Conservation (phyloP, 30 jellyfish, hydroid and myxozoan genomes). For the Aurelia sp. region DNA sequence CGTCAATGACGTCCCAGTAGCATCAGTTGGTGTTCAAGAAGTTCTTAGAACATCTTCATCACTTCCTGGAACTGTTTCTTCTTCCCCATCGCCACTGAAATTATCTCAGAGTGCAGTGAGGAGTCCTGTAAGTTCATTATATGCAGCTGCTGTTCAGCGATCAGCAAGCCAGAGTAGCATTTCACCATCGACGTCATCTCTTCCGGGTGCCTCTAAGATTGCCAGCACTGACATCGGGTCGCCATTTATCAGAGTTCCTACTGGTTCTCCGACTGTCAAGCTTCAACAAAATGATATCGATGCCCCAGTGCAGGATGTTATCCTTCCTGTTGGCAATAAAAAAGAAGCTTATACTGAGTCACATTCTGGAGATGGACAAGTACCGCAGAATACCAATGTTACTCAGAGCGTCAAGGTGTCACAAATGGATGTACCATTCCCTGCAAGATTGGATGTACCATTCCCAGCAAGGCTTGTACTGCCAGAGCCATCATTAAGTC, state of each 20-base stretch:
- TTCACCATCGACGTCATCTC: conserved; percentile 23
- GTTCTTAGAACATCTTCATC: conserved; percentile 2
- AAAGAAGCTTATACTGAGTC: conserved; percentile 13
- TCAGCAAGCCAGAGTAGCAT: neutral
- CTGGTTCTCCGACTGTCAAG: conserved; percentile 2
- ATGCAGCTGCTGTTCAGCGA: conserved; percentile 9
- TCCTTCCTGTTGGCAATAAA: conserved; percentile 48
- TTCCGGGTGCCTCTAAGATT: conserved; percentile 10
- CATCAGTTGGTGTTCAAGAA: neutral
- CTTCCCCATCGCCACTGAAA: neutral
- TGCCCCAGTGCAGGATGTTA: conserved; percentile 66
- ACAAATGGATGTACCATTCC: neutral
- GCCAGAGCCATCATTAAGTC: conserved; percentile 62
- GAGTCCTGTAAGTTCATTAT: conserved; percentile 8
- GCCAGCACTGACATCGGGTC: neutral
- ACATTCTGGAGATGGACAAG: conserved; percentile 37
- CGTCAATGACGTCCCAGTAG: conserved; percentile 3
- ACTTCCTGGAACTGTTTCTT: conserved; percentile 1
- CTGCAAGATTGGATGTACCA: conserved; percentile 42
- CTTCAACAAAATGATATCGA: conserved; percentile 57
- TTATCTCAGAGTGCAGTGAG: neutral
- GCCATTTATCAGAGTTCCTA: neutral
- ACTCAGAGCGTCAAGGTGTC: neutral
- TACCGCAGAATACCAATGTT: neutral
- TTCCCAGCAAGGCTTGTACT: conserved; percentile 50